Conservation (phyloP, 2,113 vertebrate species). For the Paramisgurnus dabryanus region DNA sequence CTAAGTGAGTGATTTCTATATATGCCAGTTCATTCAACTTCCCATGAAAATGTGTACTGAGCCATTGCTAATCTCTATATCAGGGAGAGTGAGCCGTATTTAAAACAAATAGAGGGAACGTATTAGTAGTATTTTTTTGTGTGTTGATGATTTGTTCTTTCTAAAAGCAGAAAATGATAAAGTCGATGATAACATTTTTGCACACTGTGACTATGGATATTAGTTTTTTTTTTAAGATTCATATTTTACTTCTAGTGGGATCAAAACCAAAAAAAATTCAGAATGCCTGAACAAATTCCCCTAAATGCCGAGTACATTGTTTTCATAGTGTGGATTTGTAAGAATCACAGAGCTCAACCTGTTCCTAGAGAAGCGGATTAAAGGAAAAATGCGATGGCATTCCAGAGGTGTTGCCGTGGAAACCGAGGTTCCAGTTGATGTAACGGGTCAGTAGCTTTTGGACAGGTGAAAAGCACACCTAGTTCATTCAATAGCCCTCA, state of each 20-base stretch:
- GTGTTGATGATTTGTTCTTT: not conserved
- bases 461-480: constrained; percentile 55
- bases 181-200: too few species aligned
- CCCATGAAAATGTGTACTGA: constrained; percentile 49
- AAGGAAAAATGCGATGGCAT: constrained; percentile 47
- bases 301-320: constrained; percentile 28
- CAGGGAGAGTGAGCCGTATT: constrained; percentile 12
- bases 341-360: constrained; percentile 51
- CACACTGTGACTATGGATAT: not conserved
- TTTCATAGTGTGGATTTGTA: constrained; percentile 46
- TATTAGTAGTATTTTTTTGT: not conserved
- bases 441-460: constrained; percentile 49
- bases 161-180: not conserved
- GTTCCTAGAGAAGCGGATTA: constrained; percentile 48
- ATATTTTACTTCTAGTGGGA: not conserved
- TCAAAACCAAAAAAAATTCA: not conserved
- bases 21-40: constrained; percentile 27
- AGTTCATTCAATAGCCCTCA: not conserved
- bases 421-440: constrained; percentile 39
- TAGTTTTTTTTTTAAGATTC: not conserved
- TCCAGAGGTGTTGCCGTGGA: constrained; percentile 57
- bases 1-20: constrained; percentile 30
- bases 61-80: constrained; percentile 45
- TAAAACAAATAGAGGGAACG: not conserved
- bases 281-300: constrained; percentile 9